phyloP scores from a whole-genome alignment of 1,140 invertebrate species.

The Drosophila sechellia region DNA sequence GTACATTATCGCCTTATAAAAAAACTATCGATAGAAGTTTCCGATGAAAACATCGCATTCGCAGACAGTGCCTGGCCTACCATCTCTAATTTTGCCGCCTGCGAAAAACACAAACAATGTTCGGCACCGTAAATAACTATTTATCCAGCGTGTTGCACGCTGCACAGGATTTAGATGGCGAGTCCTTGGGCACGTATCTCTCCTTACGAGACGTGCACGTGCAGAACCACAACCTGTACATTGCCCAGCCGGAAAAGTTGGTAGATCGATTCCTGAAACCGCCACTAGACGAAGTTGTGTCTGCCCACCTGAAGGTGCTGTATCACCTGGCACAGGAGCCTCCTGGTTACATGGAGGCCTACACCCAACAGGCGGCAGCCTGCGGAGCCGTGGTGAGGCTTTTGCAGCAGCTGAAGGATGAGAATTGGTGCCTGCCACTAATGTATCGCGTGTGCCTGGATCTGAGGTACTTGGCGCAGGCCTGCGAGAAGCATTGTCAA shows the following conservation, averaged over 20 bases:
- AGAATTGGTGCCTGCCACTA: constrained; percentile 97
- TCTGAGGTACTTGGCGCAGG: constrained; percentile 92
- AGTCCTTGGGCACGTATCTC: constrained; percentile 87
- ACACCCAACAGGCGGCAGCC: constrained; percentile 90
- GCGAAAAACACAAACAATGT: constrained; percentile 56
- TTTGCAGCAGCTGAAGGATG: constrained; percentile 95
- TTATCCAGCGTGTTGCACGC: constrained; percentile 62
- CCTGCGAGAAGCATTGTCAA: constrained; percentile 88
- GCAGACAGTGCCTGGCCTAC: background rate
- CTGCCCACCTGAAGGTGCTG: constrained; percentile 89
- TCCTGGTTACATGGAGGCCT: constrained; percentile 90
- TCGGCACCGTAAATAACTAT: constrained; percentile 76
- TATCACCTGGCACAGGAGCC: constrained; percentile 83
- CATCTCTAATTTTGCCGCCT: constrained; percentile 8
- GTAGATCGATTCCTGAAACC: constrained; percentile 89
- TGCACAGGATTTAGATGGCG: constrained; percentile 72
- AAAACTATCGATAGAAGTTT: no score
- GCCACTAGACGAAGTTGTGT: constrained; percentile 92
- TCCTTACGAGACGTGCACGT: constrained; percentile 92
- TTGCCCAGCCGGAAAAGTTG: constrained; percentile 89
- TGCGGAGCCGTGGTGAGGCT: constrained; percentile 93
- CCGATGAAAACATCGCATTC: background rate
- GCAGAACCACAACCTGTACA: constrained; percentile 88
- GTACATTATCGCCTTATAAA: no score
- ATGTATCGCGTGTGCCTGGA: constrained; percentile 96